A percentile compares a stretch with the other conserved stretches of the same genome.
These are phyloP conservation scores for Steinernema feltiae DNA, from an alignment of 1,140 invertebrate species.

Conservation along the genomic window DNA sequence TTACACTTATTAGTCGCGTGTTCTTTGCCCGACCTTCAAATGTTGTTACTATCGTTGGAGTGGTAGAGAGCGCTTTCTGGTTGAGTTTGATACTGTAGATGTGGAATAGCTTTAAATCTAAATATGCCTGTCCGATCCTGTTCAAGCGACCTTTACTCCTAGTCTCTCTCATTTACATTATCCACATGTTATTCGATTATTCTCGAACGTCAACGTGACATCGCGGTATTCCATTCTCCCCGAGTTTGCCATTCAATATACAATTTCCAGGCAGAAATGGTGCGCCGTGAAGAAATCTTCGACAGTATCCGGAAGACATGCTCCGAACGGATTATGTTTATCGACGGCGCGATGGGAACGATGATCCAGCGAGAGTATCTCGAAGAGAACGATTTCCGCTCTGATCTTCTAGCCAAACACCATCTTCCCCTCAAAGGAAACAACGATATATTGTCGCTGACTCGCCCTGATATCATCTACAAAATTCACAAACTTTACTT, in stretches of 20 bases:
- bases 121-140: too few relatives aligned
- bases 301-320: conserved; percentile 21
- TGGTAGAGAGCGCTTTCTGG: too few relatives aligned
- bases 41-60: too few relatives aligned
- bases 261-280: neutral
- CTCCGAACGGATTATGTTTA: conserved; percentile 63
- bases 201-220: too few relatives aligned
- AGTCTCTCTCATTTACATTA: too few relatives aligned
- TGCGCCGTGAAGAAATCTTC: conserved; percentile 25
- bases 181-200: too few relatives aligned
- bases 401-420: conserved; percentile 61
- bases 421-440: conserved; percentile 64
- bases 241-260: neutral
- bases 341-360: conserved; percentile 68
- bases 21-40: too few relatives aligned
- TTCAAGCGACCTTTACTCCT: too few relatives aligned
- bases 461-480: conserved; percentile 63
- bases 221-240: neutral
- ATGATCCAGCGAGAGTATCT: conserved; percentile 65
- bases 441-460: conserved; percentile 65
- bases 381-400: conserved; percentile 64
- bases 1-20: too few relatives aligned
- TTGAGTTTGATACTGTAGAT: too few relatives aligned
- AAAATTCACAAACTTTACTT: conserved; percentile 65
- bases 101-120: too few relatives aligned